A percentile compares a stretch with the other conserved stretches of the same genome.
Evolutionary conservation across 2,113 vertebrate species (phyloP).

Genomic region (Gorilla gorilla): DNA sequence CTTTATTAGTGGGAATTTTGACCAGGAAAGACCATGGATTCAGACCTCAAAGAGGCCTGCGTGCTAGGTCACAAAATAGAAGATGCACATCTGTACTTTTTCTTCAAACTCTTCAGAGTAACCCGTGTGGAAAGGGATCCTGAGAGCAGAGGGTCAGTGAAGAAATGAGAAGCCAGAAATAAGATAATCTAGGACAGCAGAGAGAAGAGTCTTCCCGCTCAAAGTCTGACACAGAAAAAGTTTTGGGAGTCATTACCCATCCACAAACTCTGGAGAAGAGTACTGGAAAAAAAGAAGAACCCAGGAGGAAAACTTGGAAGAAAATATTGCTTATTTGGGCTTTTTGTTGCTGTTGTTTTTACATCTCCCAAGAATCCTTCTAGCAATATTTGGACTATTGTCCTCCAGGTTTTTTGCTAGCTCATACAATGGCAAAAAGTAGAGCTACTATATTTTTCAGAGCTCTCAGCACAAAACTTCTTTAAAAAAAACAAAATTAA

Average conservation of each 20-base stretch:
- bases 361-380: background rate
- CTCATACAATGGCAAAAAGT: background rate
- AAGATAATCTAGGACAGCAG: background rate
- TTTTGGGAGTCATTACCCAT: background rate
- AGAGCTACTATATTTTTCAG: background rate
- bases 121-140: background rate
- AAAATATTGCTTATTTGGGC: background rate
- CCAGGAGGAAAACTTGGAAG: background rate
- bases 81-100: background rate
- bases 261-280: background rate
- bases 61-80: conserved; percentile 47
- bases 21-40: background rate
- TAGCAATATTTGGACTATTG: background rate
- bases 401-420: background rate
- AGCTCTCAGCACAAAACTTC: background rate
- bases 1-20: background rate
- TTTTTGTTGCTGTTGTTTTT: background rate
- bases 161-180: background rate
- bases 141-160: background rate
- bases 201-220: background rate
- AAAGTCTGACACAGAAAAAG: background rate
- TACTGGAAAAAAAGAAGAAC: background rate
- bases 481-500: background rate
- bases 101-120: conserved; percentile 55
- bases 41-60: background rate